Evolutionary conservation across 2,797 vertebrate species (phyloP), one percentile per base, ranked within the genome.

Genomic region (Octomys mimax): DNA sequence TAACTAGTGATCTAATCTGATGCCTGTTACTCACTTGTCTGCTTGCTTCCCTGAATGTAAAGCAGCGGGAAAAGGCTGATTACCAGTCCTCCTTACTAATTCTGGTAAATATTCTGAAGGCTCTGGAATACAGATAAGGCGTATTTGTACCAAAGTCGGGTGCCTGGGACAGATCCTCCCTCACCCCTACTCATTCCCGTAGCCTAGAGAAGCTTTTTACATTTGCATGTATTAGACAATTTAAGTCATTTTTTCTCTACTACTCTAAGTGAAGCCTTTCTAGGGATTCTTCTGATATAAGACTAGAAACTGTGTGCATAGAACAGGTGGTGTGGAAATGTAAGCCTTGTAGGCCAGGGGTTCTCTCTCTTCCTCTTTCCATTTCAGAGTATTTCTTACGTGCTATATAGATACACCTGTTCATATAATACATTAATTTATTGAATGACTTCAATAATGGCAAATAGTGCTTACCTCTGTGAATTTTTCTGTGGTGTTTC

Each of bases 1-100:
- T 68, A 89, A 73, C 96, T 90, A 84, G 95, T 95, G 96, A 96
- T 95, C 96, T 97, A 75, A 96, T 95, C 89, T 77, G 82, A 94
- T 64, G 95, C 84, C 54, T 95, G 88, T 64, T 95, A 33, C 78
- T 85, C 82, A 70, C 66, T 96, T 73, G 21, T 87, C 79, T 88
- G 95, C 64, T 66, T 0, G 28, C 36, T 22, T 87, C 94, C 71
- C 68, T 96, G 92, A 75, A 91, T 94, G 39, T 77, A 95, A 92
- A 95, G 83, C 61, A 86, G 96, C 42, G 3, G 61, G 86, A 80
- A 89, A 90, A 61, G 70, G 94, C 95, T 91, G 96, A 89, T 96
- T 95, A 90, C 94, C 77, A 68, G 78, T 83, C 54, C 16, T 54
- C 2, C 12, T 90, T 81, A 90, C 79, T 94, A 95, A 93, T 89